Evolutionary conservation across 2,888 invertebrate species (phyloP), one percentile per base, ranked within the genome.

Genomic region (Stenotaenia linearis): DNA sequence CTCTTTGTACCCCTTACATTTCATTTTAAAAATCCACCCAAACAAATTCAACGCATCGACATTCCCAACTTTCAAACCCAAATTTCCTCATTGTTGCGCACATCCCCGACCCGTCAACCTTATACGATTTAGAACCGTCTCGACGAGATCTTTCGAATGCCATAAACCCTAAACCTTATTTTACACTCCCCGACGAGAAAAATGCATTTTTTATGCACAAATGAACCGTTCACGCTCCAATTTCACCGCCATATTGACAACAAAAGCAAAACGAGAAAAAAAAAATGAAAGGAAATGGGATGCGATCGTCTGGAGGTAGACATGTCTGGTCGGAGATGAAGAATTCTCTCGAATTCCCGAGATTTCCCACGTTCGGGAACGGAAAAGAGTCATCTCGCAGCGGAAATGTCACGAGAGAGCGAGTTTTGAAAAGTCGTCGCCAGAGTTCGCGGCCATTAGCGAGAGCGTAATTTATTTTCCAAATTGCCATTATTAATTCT

Each of bases 401-500:
- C 56, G 56, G 56, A 56, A 56, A 56, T 56, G 56, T 56, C 56
- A 56, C 21, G 56, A 37, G 1, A 18, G 56, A 56, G 21, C 21
- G 56, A 56, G 21, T 56, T 56, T 56, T 56, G 18, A 56, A 56
- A 18, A 21, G 21, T 21, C 56, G 7, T 18, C 56, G 56, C 56
- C n/a, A 2, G 56, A 56, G 56, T 10, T 56, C 56, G 56, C 56
- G 15, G 56, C 56, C 56, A 56, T 56, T 56, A 56, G 56, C 6
- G 37, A 56, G 56, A 1, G 56, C 15, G 56, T 56, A 56, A 56
- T 56, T 56, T 18, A 56, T 56, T 56, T 56, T 56, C 21, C 6
- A 56, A 56, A 56, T 56, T 56, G 56, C 56, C 21, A 56, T 56
- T 56, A 56, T 56, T 56, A 56, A 56, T 56, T 56, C 56, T n/a